Evolutionary conservation across 2,113 vertebrate species (phyloP), one percentile per base, ranked within the genome.

Genomic region (Rhea americana): DNA sequence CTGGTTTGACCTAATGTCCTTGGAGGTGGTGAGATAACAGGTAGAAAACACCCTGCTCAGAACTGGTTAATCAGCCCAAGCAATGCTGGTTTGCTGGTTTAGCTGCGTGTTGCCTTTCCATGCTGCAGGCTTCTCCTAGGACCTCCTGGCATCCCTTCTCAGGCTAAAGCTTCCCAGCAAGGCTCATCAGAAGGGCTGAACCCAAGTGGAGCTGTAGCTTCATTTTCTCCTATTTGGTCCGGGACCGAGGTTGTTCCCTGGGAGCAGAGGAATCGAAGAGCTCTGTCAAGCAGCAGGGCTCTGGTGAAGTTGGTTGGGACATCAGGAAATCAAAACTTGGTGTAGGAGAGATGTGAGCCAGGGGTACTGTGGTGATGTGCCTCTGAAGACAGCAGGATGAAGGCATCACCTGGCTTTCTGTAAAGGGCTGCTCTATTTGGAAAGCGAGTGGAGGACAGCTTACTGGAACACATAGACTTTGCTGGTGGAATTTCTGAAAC

Each of bases 101-200:
- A 39, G 59, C 48, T 32, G 41, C 0, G 1, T 43, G n/a, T 15
- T 59, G 7, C 0, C 56, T 79, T 53, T n/a, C 37, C 41, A 48
- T 0, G 1, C 25, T n/a, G 14, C 5, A 43, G n/a, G 15, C 3
- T 2, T 43, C 50, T 77, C 53, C 39, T 35, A 21, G 32, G 53
- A 73, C 65, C 53, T 90, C 66, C 51, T n/a, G 30, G 35, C 50
- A 67, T 72, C 58, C 35, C 32, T 85, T 67, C 58, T 58, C 58
- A 58, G 65, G 59, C 32, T 47, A 63, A 35, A 80, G 63, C 62
- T 90, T 84, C 74, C 58, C 51, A 26, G 19, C n/a, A 35, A 14
- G 22, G 32, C 53, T 80, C 58, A 53, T 89, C 48, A 73, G 51
- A 66, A 91, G 41, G 73, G 32, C 37, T 53, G 37, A 82, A 24